phyloP scores from a whole-genome alignment of 2,797 vertebrate genomes.

The Labeo calbasu region DNA sequence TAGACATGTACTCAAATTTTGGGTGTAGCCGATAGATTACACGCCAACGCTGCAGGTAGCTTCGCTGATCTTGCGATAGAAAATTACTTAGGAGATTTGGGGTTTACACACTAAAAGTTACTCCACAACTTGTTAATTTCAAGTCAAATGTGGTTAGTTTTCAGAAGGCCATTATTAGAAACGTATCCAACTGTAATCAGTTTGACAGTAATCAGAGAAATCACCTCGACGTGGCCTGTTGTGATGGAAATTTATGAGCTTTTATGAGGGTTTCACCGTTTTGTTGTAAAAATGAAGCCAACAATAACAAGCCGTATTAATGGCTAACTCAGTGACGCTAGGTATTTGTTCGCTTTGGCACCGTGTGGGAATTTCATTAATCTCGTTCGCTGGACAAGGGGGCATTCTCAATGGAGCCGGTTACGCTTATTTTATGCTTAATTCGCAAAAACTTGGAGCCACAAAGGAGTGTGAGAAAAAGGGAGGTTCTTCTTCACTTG shows the following conservation, averaged over 20 bases:
- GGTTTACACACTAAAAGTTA: not conserved
- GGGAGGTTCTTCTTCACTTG: conserved; percentile 53
- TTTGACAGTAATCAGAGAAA: conserved; percentile 35
- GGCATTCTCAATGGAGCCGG: conserved; percentile 55
- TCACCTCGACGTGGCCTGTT: conserved; percentile 26
- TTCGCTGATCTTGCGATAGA: not conserved
- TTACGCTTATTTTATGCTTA: conserved; percentile 65
- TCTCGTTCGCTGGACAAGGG: conserved; percentile 58
- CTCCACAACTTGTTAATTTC: not conserved
- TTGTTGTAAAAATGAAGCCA: conserved; percentile 61
- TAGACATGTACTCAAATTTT: not conserved
- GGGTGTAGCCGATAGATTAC: conserved; percentile 31
- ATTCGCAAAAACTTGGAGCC: conserved; percentile 62
- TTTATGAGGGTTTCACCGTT: conserved; percentile 53
- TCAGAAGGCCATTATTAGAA: not conserved
- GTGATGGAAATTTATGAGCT: conserved; percentile 48
- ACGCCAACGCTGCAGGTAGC: conserved; percentile 4
- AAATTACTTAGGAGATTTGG: conserved; percentile 26
- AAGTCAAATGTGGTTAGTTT: conserved; percentile 28
- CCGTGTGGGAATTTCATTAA: conserved; percentile 65
- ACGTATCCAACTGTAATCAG: not conserved
- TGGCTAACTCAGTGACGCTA: conserved; percentile 58
- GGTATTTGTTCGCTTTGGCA: conserved; percentile 69
- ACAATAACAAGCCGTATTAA: conserved; percentile 70
- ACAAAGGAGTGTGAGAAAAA: conserved; percentile 67